Evolutionary conservation across 1,140 invertebrate species (phyloP), one percentile per base, ranked within the genome.

Genomic region (Melipona quadrifasciata): DNA sequence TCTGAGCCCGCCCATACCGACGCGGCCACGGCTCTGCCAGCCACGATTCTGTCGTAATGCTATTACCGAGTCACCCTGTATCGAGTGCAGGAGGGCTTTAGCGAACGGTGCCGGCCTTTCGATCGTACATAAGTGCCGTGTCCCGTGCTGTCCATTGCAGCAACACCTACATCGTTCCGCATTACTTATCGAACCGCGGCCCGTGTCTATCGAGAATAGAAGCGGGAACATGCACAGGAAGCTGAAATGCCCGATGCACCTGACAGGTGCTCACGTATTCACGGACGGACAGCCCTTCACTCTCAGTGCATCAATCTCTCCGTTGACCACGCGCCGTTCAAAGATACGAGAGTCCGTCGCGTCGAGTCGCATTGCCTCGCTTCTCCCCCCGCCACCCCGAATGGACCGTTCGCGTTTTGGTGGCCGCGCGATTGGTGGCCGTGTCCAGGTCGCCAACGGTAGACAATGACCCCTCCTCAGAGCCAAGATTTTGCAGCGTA

Each of bases 261-360:
- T 89, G 88, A 89, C 88, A 89, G 84, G 84, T 86, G 84, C 84
- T 82, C 88, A 86, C 87, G 84, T 89, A 89, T 89, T 89, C 87
- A 86, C 79, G 72, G 51, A 86, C 84, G 55, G 88, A 89, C 88
- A 89, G 87, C 85, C 84, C 87, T 86, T 89, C 88, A 89, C 87
- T 89, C 85, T 86, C 88, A 65, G 85, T 83, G 84, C 87, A 74
- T 88, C 87, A 89, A 89, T 88, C 87, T 88, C 87, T 71, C 70
- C 47, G 19, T 11, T 57, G 47, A 55, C 61, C 68, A 39, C n/a
- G 6, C 24, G 6, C 24, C 27, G 31, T 19, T 34, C 47, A 27
- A 84, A 84, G 82, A 80, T 72, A 73, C 68, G 31, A 24, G 31
- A 24, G 53, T 19, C 16, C 80, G 12, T 61, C n/a, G 58, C 58